Evolutionary conservation across 1,140 invertebrate species (phyloP).

Genomic region (Zaprionus ornatus): DNA sequence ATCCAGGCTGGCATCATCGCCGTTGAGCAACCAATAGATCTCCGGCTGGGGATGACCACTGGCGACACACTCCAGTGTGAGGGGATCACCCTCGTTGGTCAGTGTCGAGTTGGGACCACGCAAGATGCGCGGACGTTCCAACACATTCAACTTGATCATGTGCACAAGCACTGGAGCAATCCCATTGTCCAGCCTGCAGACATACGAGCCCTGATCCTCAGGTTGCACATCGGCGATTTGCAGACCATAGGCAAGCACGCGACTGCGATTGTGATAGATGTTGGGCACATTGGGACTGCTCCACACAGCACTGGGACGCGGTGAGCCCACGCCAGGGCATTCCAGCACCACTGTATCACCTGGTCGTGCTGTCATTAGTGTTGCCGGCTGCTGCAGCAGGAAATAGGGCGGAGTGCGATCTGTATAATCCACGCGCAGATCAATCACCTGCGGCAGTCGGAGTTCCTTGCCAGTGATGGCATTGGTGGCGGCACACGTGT

Average conservation of each 20-base stretch:
- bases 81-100: conserved; percentile 87
- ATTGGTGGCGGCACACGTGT: conserved; percentile 87
- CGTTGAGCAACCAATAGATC: conserved; percentile 94
- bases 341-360: conserved; percentile 87
- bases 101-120: conserved; percentile 85
- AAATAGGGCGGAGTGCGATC: conserved; percentile 84
- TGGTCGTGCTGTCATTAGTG: conserved; percentile 77
- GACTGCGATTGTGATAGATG: conserved; percentile 83
- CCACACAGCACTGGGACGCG: conserved; percentile 86
- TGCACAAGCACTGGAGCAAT: conserved; percentile 84
- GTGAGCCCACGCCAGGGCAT: conserved; percentile 87
- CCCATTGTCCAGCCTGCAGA: conserved; percentile 86
- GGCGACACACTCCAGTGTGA: conserved; percentile 88
- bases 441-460: conserved; percentile 83
- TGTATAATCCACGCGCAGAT: conserved; percentile 84
- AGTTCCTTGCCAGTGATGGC: conserved; percentile 85
- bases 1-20: conserved; percentile 87
- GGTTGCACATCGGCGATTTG: conserved; percentile 86
- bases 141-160: conserved; percentile 84
- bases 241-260: conserved; percentile 86
- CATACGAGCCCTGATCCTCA: conserved; percentile 89
- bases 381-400: conserved; percentile 84
- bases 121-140: conserved; percentile 87
- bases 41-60: conserved; percentile 89
- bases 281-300: conserved; percentile 84